These are phyloP conservation scores for Capitella teleta DNA, from an alignment of 1,140 invertebrate genomes.

Conservation along the genomic window DNA sequence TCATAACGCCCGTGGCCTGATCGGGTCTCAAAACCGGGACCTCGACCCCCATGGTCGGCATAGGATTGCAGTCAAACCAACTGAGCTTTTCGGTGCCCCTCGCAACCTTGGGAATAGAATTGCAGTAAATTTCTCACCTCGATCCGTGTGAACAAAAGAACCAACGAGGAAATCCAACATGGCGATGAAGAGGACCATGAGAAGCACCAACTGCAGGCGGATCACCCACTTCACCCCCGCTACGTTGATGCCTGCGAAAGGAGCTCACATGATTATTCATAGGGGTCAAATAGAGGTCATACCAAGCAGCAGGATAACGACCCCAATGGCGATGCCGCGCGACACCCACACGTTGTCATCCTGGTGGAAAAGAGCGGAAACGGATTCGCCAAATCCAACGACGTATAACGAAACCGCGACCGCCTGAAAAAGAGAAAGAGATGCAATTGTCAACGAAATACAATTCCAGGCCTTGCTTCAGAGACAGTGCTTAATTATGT, in stretches of 20 bases:
- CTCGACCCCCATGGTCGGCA: no score
- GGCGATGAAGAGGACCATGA: constrained; percentile 63
- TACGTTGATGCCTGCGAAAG: constrained; percentile 61
- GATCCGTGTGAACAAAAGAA: constrained; percentile 36
- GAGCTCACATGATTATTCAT: neutral
- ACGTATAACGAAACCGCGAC: constrained; percentile 91
- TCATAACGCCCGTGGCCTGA: no score
- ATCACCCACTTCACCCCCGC: constrained; percentile 55
- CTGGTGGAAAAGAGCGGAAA: constrained; percentile 68
- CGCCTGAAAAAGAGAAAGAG: constrained; percentile 74
- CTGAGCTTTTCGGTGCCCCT: no score
- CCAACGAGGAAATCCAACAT: constrained; percentile 48
- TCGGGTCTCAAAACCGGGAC: no score
- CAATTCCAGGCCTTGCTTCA: no score
- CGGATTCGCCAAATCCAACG: constrained; percentile 88
- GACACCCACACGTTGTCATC: constrained; percentile 51
- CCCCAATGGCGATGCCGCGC: constrained; percentile 39
- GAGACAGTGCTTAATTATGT: no score
- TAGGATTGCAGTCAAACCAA: neutral
- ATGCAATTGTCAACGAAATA: no score
- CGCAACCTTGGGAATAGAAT: neutral
- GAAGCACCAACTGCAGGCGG: constrained; percentile 59
- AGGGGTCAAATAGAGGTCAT: neutral
- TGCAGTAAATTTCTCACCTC: constrained; percentile 24
- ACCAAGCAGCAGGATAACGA: constrained; percentile 42